These are phyloP conservation scores for Dolichopus griseipennis DNA, from an alignment of 2,888 invertebrate species.

Conservation along the genomic window DNA sequence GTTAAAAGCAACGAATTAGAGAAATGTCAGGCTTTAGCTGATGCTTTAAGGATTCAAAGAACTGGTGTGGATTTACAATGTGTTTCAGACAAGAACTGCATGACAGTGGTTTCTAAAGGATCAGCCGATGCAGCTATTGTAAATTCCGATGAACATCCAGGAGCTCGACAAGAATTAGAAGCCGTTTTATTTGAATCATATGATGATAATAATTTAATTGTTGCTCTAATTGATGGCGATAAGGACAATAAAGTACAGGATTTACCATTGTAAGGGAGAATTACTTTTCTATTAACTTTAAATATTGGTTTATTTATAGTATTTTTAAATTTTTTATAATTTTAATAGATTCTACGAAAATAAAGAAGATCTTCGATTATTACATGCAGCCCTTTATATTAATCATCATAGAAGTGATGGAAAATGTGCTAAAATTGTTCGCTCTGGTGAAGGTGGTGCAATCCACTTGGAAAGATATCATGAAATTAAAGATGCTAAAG, in stretches of 20 bases:
- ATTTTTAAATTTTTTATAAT: no score
- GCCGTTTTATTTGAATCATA: not conserved
- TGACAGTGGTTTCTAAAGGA: not conserved
- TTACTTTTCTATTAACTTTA: not conserved
- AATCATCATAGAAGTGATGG: constrained; percentile 1
- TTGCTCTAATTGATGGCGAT: not conserved
- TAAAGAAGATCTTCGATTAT: not conserved
- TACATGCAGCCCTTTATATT: not conserved
- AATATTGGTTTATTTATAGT: not conserved
- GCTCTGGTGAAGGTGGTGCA: not conserved
- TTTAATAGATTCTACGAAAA: not conserved
- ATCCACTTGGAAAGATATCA: not conserved
- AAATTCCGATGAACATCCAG: not conserved
- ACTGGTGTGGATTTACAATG: not conserved
- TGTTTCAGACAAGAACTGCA: not conserved
- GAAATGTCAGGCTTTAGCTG: not conserved
- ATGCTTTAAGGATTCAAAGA: not conserved
- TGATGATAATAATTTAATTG: constrained; percentile 3
- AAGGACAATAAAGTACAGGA: not conserved
- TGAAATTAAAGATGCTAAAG: not conserved
- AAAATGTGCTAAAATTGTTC: not conserved
- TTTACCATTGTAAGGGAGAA: not conserved
- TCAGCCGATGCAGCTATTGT: not conserved
- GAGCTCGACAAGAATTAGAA: not conserved
- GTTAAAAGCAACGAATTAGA: not conserved